phyloP scores from a whole-genome alignment of 2,888 invertebrate species.

The Conistra vaccinii region DNA sequence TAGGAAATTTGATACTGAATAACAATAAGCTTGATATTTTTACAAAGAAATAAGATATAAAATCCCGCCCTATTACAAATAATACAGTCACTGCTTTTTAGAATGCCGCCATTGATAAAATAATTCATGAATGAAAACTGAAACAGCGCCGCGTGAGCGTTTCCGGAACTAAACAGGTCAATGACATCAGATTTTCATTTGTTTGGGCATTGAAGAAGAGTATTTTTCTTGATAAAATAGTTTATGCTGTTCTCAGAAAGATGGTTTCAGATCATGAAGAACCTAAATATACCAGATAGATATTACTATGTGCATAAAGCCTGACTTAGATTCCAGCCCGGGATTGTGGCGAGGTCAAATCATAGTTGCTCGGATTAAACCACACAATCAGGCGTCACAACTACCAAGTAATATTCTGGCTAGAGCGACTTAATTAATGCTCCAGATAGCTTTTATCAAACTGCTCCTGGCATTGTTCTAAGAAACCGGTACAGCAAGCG shows the following conservation, averaged over 20 bases:
- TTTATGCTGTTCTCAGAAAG: not conserved
- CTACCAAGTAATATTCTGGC: not conserved
- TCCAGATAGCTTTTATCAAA: not conserved
- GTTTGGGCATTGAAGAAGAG: not conserved
- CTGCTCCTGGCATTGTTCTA: not conserved
- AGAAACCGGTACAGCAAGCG: not conserved
- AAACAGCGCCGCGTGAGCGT: constrained; percentile 37
- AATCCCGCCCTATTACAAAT: not conserved
- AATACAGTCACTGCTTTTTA: not conserved
- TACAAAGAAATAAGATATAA: not conserved
- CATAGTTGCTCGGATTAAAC: not conserved
- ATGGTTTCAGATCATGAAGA: not conserved
- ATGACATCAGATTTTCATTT: constrained; percentile 17
- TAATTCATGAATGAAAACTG: constrained; percentile 37
- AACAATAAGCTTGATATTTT: not conserved
- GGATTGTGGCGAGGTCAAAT: constrained; percentile 3
- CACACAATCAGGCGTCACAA: not conserved
- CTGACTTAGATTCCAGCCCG: not conserved
- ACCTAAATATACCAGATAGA: not conserved
- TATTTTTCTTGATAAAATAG: not conserved
- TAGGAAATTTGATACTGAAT: too few species aligned
- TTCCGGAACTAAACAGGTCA: constrained; percentile 32
- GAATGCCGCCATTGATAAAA: constrained; percentile 18
- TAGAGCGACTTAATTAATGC: not conserved
- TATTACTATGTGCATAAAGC: not conserved